Percentiles rank a stretch among this genome's conserved stretches.
phyloP scores from a whole-genome alignment of 2,113 vertebrate genomes.

The Atlantisia rogersi region DNA sequence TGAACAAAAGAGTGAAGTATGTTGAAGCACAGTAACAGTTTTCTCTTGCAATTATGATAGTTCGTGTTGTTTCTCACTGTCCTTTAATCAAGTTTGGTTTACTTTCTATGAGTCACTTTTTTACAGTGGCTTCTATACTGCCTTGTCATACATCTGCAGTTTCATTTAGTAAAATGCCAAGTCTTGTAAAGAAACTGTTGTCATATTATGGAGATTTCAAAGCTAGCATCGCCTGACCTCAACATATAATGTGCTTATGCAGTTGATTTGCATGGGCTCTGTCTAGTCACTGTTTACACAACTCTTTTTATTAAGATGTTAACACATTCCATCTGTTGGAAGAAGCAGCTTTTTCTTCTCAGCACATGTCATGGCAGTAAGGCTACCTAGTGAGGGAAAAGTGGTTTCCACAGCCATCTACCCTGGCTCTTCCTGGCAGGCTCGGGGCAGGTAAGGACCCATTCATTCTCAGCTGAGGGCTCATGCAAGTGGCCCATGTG shows the following conservation, averaged over 20 bases:
- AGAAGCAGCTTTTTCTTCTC: neutral
- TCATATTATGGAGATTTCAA: neutral
- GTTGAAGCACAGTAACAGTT: neutral
- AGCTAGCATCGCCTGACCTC: neutral
- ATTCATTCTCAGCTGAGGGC: neutral
- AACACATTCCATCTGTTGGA: neutral
- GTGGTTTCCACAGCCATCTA: neutral
- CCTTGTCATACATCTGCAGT: neutral
- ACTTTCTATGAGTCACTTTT: neutral
- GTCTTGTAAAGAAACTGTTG: neutral
- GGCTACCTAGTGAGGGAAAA: neutral
- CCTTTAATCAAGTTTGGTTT: neutral
- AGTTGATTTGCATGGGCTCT: neutral
- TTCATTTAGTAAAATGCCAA: neutral
- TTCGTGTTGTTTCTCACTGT: neutral
- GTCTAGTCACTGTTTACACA: neutral
- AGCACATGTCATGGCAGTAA: neutral
- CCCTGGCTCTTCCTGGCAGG: neutral
- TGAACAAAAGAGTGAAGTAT: neutral
- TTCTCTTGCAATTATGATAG: neutral
- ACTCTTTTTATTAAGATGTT: neutral
- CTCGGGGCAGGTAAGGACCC: neutral
- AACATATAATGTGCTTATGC: neutral
- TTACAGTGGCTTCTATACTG: neutral
- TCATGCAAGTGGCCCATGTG: fast-evolving